A percentile compares a stretch with the other conserved stretches of the same genome.
Conservation (phyloP, 2,797 vertebrate genomes). For the Cyprinodon diabolis region DNA sequence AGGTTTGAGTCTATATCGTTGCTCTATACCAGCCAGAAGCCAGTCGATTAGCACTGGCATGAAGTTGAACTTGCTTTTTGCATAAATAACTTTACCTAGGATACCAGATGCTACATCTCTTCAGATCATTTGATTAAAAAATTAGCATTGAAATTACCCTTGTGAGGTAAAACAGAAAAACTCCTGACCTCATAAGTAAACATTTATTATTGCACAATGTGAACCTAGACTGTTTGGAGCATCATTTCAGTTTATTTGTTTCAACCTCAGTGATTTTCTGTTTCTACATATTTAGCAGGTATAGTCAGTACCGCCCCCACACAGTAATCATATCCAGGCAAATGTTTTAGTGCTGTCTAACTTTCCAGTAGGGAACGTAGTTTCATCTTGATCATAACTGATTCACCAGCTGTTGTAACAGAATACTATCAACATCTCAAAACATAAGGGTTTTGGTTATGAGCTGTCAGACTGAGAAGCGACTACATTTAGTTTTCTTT, state of each 20-base stretch:
- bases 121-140: not conserved
- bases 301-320: conserved; percentile 8
- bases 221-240: conserved; percentile 18
- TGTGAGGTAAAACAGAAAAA: not conserved
- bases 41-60: not conserved
- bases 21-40: not conserved
- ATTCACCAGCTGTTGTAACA: conserved; percentile 16
- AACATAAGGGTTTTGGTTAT: not conserved
- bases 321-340: not conserved
- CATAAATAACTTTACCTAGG: not conserved
- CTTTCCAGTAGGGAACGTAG: conserved; percentile 17
- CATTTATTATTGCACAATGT: conserved; percentile 20
- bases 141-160: not conserved
- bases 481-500: not conserved
- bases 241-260: conserved; percentile 32
- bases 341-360: conserved; percentile 39
- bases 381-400: conserved; percentile 9
- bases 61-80: not conserved
- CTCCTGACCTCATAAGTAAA: conserved; percentile 28
- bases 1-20: not conserved
- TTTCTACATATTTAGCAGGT: conserved; percentile 13
- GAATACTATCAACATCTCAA: conserved; percentile 6
- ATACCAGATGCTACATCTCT: not conserved
- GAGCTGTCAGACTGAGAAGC: not conserved
- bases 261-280: conserved; percentile 49